Evolutionary conservation across 1,140 invertebrate genomes (phyloP).

Genomic region (Anastrepha ludens): DNA sequence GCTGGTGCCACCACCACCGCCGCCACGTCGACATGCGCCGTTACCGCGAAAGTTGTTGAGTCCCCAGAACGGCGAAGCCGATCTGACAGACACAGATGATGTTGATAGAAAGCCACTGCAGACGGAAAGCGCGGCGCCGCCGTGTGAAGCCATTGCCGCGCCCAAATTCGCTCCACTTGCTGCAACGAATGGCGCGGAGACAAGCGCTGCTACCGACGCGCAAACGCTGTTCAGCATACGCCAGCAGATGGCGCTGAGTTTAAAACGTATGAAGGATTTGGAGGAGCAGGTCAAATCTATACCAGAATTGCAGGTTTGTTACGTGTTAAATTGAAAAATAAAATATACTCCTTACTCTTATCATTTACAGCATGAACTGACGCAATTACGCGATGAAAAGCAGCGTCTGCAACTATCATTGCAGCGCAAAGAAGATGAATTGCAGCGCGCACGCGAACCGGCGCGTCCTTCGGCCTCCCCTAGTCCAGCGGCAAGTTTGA

Average conservation of each 20-base stretch:
- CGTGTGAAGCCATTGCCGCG: background rate
- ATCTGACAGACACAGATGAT: background rate
- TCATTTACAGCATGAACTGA: conserved; percentile 79
- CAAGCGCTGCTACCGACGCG: conserved; percentile 63
- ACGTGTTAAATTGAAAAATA: background rate
- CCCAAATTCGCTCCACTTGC: background rate
- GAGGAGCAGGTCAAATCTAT: conserved; percentile 90
- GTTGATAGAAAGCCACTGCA: background rate
- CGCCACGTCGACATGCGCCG: conserved; percentile 65
- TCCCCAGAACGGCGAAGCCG: background rate
- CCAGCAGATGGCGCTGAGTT: conserved; percentile 82
- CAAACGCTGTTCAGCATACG: conserved; percentile 70
- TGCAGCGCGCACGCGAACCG: conserved; percentile 74
- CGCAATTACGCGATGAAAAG: conserved; percentile 84
- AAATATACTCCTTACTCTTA: background rate
- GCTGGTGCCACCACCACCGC: conserved; percentile 65
- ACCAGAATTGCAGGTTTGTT: conserved; percentile 84
- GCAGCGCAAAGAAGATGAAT: conserved; percentile 76
- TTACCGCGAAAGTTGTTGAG: conserved; percentile 57
- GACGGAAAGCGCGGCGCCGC: background rate
- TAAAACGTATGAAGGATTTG: conserved; percentile 85
- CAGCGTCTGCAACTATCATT: conserved; percentile 78
- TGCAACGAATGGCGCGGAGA: background rate
- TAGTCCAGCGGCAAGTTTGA: conserved; percentile 62
- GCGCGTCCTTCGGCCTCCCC: conserved; percentile 66